A percentile compares a stretch with the other conserved stretches of the same genome.
phyloP scores from a whole-genome alignment of 2,113 vertebrate species.

The Phalacrocorax brasilianus region DNA sequence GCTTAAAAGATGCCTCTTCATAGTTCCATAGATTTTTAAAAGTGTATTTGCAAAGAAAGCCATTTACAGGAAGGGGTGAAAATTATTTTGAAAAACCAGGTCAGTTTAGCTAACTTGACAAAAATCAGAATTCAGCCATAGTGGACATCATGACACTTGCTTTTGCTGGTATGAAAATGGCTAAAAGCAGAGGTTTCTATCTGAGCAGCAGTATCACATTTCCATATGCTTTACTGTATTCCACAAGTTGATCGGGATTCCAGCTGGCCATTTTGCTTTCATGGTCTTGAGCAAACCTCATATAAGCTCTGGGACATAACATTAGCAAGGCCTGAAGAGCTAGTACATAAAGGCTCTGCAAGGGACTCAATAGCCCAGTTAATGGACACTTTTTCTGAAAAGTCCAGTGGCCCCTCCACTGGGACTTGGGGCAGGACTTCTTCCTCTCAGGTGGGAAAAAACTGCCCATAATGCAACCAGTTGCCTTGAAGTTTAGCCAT shows the following conservation, averaged over 20 bases:
- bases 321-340: neutral
- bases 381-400: neutral
- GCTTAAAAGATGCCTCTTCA: neutral
- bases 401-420: neutral
- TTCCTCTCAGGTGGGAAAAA: neutral
- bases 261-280: neutral
- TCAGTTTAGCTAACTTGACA: neutral
- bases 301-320: neutral
- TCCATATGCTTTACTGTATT: neutral
- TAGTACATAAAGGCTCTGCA: neutral
- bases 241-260: neutral
- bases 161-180: neutral
- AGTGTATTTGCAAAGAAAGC: neutral
- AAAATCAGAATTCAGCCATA: neutral
- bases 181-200: slow-evolving; percentile 1
- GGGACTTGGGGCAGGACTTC: neutral
- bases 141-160: neutral
- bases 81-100: neutral
- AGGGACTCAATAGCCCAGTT: neutral
- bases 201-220: neutral
- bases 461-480: neutral
- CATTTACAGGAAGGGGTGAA: neutral
- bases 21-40: neutral
- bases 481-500: neutral
- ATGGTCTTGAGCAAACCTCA: neutral